These are phyloP conservation scores for Apistogramma diplotaenia DNA, from an alignment of 2,113 vertebrate species.

Conservation along the genomic window DNA sequence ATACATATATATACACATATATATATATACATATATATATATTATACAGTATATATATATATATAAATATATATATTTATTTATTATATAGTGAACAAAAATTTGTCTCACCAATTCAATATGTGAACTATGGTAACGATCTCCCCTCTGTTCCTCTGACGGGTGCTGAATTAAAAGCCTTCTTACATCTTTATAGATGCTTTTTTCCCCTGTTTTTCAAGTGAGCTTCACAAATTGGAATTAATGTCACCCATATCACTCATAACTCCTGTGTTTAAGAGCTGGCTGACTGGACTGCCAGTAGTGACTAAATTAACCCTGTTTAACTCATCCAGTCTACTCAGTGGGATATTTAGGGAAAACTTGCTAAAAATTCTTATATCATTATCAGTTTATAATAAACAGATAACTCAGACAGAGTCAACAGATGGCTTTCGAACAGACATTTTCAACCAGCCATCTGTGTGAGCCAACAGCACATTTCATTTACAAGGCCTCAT, in stretches of 20 bases:
- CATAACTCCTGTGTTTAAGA: not conserved
- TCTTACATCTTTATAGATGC: not conserved
- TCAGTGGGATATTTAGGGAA: not conserved
- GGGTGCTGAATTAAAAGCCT: not conserved
- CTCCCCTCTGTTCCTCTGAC: not conserved
- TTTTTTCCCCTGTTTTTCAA: not conserved
- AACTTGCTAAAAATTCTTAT: not conserved
- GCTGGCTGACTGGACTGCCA: too few species aligned
- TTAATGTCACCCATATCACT: not conserved
- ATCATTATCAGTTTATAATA: not conserved
- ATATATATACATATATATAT: too few species aligned
- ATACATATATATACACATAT: too few species aligned
- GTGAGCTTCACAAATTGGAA: not conserved
- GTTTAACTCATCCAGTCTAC: not conserved
- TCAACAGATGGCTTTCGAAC: not conserved
- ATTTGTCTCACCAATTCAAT: too few species aligned
- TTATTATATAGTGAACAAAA: too few species aligned
- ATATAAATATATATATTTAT: too few species aligned
- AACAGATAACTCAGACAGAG: not conserved
- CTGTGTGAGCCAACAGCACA: not conserved
- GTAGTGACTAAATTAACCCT: too few species aligned
- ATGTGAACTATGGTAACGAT: too few species aligned
- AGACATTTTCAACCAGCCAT: not conserved
- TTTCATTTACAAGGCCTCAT: not conserved
- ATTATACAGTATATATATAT: too few species aligned